Conservation (phyloP, 2,888 invertebrate species). For the Ophion ventricosus region DNA sequence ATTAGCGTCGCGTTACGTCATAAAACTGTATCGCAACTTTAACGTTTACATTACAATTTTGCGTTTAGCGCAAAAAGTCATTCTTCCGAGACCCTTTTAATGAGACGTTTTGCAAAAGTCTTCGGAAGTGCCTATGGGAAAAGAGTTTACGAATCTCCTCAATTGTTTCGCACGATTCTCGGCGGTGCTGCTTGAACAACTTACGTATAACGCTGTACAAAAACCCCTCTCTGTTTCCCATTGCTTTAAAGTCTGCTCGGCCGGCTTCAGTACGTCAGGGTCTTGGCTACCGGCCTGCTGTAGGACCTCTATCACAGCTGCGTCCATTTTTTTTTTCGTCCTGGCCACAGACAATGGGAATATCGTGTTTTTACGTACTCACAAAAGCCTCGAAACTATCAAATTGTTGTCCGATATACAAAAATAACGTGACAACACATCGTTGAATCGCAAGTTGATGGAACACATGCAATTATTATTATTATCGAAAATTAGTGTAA, state of each 20-base stretch:
- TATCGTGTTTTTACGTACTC: background rate
- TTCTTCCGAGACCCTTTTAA: too few species aligned
- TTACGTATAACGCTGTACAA: slow-evolving; percentile 92
- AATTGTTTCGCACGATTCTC: background rate
- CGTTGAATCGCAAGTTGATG: slow-evolving; percentile 36
- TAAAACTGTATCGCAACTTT: background rate
- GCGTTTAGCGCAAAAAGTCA: background rate
- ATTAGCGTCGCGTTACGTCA: background rate
- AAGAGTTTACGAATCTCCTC: too few species aligned
- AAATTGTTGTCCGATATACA: background rate
- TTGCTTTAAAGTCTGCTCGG: slow-evolving; percentile 92
- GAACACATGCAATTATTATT: slow-evolving; percentile 1
- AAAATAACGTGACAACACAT: slow-evolving; percentile 39
- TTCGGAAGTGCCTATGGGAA: too few species aligned
- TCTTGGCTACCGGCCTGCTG: slow-evolving; percentile 94
- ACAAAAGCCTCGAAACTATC: background rate
- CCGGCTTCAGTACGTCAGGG: slow-evolving; percentile 92
- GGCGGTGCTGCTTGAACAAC: slow-evolving; percentile 66
- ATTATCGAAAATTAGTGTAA: too few species aligned
- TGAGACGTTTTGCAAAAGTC: background rate
- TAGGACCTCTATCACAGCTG: slow-evolving; percentile 89
- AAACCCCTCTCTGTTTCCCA: slow-evolving; percentile 97
- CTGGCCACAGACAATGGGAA: background rate
- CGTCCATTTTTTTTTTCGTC: slow-evolving; percentile 85
- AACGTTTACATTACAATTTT: background rate